phyloP scores from a whole-genome alignment of 1,140 invertebrate species.

The Heliconius hewitsoni region DNA sequence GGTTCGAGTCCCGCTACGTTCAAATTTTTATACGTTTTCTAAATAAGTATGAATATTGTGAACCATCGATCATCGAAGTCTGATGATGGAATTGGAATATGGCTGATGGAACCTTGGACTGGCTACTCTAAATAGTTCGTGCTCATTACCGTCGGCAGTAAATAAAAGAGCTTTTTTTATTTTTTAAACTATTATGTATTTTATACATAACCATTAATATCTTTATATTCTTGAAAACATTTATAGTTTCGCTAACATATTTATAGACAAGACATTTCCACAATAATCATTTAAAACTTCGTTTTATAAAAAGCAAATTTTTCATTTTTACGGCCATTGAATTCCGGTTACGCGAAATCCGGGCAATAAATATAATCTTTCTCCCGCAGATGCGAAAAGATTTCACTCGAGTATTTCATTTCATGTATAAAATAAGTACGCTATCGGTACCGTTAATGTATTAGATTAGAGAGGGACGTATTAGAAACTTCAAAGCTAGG shows the following conservation, averaged over 20 bases:
- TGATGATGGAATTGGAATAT: too few relatives aligned
- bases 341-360: slow-evolving; percentile 39
- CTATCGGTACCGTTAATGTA: not conserved
- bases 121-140: too few relatives aligned
- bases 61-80: too few relatives aligned
- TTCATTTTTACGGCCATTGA: slow-evolving; percentile 39
- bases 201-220: not conserved
- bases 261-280: not conserved
- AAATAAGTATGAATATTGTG: too few relatives aligned
- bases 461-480: not conserved
- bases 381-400: slow-evolving; percentile 39
- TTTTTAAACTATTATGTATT: too few relatives aligned
- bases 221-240: not conserved
- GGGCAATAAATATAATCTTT: slow-evolving; percentile 38
- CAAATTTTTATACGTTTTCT: too few relatives aligned
- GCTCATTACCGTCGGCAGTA: too few relatives aligned
- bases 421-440: slow-evolving; percentile 29
- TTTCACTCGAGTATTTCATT: slow-evolving; percentile 35
- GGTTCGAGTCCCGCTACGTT: too few relatives aligned
- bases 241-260: not conserved
- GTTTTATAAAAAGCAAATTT: slow-evolving; percentile 10
- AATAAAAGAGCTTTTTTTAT: too few relatives aligned
- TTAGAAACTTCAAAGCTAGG: too few relatives aligned
- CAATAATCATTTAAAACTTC: slow-evolving; percentile 9
- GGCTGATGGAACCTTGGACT: too few relatives aligned